Evolutionary conservation across 2,113 vertebrate species (phyloP).

Genomic region (western clawed frog (Xenopus tropicalis)): DNA sequence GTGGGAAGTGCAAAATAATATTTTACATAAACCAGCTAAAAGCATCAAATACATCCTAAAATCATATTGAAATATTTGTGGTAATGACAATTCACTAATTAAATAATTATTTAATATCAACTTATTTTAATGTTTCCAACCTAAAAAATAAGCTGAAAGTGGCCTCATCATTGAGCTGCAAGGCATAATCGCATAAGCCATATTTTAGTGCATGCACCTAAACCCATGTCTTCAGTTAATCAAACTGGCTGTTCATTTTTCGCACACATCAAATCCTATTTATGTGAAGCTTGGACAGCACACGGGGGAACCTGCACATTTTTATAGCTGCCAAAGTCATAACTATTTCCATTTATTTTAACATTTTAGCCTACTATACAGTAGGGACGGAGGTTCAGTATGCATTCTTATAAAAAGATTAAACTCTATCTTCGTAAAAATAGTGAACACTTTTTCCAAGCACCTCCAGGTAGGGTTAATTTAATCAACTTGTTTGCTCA

Average conservation of each 20-base stretch:
- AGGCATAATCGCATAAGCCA: background rate
- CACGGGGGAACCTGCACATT: background rate
- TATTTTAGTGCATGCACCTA: background rate
- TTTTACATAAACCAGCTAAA: no score
- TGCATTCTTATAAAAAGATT: background rate
- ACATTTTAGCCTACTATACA: background rate
- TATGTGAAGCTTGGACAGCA: background rate
- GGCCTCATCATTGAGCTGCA: no score
- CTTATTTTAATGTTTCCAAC: no score
- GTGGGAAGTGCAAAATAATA: no score
- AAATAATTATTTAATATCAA: no score
- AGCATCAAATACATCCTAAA: no score
- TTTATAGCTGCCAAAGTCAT: background rate
- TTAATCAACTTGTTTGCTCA: background rate
- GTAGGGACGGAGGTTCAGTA: background rate
- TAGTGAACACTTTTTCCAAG: background rate
- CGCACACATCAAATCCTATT: constrained; percentile 2
- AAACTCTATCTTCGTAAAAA: background rate
- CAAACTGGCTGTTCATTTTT: background rate
- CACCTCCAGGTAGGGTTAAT: background rate
- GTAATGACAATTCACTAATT: no score
- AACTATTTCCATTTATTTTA: background rate
- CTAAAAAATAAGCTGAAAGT: no score
- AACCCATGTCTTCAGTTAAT: background rate
- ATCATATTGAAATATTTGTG: no score